These are phyloP conservation scores for Polylopha cassiicola DNA, from an alignment of 2,888 invertebrate genomes.

Conservation along the genomic window DNA sequence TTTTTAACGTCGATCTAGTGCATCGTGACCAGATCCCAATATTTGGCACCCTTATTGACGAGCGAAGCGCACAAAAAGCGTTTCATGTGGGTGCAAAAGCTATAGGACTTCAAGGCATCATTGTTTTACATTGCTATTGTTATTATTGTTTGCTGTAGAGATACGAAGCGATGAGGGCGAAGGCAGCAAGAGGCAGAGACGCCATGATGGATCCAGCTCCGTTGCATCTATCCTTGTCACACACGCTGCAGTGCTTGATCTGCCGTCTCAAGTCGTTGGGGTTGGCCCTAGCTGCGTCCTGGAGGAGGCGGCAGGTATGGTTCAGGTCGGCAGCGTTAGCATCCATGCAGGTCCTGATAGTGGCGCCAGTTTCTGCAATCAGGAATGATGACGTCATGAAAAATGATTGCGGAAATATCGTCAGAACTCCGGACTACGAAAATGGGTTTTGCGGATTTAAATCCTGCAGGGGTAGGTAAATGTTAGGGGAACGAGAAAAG, in stretches of 20 bases:
- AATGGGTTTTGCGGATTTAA: no score
- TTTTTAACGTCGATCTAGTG: no score
- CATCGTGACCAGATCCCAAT: no score
- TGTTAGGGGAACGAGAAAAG: no score
- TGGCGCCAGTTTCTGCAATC: conserved; percentile 52
- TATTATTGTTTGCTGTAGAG: conserved; percentile 59
- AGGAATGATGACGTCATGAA: neutral
- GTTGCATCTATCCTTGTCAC: conserved; percentile 75
- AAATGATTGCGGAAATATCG: no score
- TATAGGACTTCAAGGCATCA: conserved; percentile 24
- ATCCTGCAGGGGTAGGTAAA: no score
- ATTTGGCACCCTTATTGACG: conserved; percentile 7
- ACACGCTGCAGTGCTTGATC: conserved; percentile 60
- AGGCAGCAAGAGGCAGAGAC: conserved; percentile 52
- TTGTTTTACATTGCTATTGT: conserved; percentile 18
- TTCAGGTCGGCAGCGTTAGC: conserved; percentile 49
- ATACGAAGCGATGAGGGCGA: conserved; percentile 52
- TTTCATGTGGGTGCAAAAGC: conserved; percentile 18
- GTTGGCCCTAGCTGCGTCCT: conserved; percentile 31
- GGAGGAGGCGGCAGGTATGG: conserved; percentile 49
- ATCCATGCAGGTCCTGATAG: conserved; percentile 60
- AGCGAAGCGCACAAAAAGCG: conserved; percentile 4
- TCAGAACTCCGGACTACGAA: no score
- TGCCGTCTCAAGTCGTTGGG: conserved; percentile 33
- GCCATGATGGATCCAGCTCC: conserved; percentile 52